Percentiles rank a stretch among this genome's conserved stretches.
Conservation (phyloP, 2,888 invertebrate genomes). For the Bimastos eiseni region DNA sequence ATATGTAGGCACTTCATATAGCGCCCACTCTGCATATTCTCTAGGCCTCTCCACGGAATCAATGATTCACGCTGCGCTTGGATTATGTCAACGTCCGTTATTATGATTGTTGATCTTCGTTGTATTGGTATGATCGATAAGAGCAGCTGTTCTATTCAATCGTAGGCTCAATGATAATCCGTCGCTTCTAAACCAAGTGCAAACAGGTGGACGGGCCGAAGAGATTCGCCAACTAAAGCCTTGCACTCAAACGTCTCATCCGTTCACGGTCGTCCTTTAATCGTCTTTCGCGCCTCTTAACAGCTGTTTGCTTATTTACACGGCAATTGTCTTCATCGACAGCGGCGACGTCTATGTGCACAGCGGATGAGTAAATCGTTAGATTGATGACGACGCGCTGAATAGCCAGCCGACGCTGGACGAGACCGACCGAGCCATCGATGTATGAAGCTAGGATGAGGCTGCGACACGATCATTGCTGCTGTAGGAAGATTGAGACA, state of each 20-base stretch:
- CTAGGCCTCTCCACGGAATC: not conserved
- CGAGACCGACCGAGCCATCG: not conserved
- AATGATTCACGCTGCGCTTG: not conserved
- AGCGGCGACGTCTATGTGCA: not conserved
- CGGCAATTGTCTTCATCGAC: slow-evolving; percentile 1
- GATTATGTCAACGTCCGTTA: not conserved
- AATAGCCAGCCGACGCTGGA: not conserved
- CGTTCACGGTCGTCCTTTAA: not conserved
- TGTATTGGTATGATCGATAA: not conserved
- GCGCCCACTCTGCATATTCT: not conserved
- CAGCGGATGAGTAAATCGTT: not conserved
- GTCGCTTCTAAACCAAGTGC: not conserved
- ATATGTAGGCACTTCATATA: not conserved
- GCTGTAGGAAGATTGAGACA: not conserved
- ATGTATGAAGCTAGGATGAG: not conserved
- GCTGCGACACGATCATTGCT: not conserved
- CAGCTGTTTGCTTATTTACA: not conserved
- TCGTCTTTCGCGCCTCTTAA: slow-evolving; percentile 19
- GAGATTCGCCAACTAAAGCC: not conserved
- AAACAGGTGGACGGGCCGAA: not conserved
- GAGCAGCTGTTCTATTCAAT: not conserved
- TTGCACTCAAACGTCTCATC: not conserved
- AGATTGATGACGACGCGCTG: slow-evolving; percentile 6
- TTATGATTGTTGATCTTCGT: not conserved
- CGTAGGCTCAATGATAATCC: not conserved